A percentile compares a stretch with the other conserved stretches of the same genome.
Conservation (phyloP, 2,797 vertebrate species). For the Poeciliopsis gracilis region DNA sequence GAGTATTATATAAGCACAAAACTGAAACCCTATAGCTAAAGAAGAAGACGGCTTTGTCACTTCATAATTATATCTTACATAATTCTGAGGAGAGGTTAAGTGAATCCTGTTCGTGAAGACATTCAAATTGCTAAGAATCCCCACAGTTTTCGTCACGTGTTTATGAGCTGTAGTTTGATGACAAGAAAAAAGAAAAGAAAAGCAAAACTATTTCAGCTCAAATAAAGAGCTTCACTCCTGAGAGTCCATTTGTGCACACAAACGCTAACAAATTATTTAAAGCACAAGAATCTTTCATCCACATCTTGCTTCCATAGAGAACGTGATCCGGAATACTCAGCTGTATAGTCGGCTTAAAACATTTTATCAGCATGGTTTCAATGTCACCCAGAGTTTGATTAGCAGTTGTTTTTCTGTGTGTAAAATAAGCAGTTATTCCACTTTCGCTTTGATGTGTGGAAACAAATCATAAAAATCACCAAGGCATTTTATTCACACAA, state of each 20-base stretch:
- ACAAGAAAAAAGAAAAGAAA: not conserved
- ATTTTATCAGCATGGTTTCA: conserved; percentile 6
- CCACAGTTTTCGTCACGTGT: not conserved
- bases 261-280: not conserved
- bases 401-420: not conserved
- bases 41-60: not conserved
- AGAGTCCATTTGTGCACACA: not conserved
- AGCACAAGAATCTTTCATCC: not conserved
- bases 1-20: not conserved
- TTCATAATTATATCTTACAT: not conserved
- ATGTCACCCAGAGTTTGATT: conserved; percentile 28
- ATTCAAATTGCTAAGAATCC: not conserved
- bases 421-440: conserved; percentile 29
- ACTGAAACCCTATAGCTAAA: not conserved
- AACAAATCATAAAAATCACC: conserved; percentile 52
- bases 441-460: conserved; percentile 25
- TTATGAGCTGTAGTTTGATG: not conserved
- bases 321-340: not conserved
- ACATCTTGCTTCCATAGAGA: not conserved
- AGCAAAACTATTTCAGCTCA: not conserved
- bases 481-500: conserved; percentile 45
- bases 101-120: not conserved
- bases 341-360: not conserved
- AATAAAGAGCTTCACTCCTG: not conserved
- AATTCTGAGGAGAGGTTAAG: not conserved